Evolutionary conservation across 2,113 vertebrate genomes (phyloP), one percentile per base, ranked within the genome.

Genomic region (Callipepla squamata): DNA sequence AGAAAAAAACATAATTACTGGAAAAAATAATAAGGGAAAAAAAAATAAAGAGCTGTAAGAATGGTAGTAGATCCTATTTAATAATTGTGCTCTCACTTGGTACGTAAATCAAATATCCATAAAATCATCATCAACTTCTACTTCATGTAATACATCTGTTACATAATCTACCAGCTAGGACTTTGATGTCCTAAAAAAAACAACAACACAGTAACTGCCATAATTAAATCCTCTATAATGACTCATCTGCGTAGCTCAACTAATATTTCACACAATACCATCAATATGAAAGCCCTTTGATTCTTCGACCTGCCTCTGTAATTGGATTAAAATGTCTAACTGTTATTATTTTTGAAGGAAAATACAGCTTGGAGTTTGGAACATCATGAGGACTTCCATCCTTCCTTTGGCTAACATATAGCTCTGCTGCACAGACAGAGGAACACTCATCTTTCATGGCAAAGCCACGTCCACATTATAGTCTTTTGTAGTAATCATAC

Each of bases 261-360:
- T 93, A 95, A 38, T 75, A 72, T 95, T 92, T 96, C 53, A 91
- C 77, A 92, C 85, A 96, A 94, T 83, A 87, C 47, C 77, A 76
- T 55, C n/a, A 94, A 50, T 80, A 85, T 73, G 93, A 94, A 95
- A 94, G 55, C 20, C 32, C 85, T 63, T 38, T 51, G 87, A 87
- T 91, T 91, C 85, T 80, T 86, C 8, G 6, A 94, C 65, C 80
- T 80, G 74, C n/a, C 87, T n/a, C 4, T 51, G 77, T 77, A 96
- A 96, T 68, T 97, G 86, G 78, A 97, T 97, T 95, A 87, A 96
- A 95, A 89, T 85, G 80, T 92, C 85, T 88, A 80, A 75, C 85
- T 73, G 66, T 85, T 85, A 75, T 84, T 91, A 58, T 17, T 69
- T 89, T 67, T 86, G 34, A 89, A 89, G 36, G n/a, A 38, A 92